Percentiles rank a stretch among this genome's conserved stretches.
phyloP scores from a whole-genome alignment of 2,797 vertebrate genomes.

The Arnoldichthys spilopterus region DNA sequence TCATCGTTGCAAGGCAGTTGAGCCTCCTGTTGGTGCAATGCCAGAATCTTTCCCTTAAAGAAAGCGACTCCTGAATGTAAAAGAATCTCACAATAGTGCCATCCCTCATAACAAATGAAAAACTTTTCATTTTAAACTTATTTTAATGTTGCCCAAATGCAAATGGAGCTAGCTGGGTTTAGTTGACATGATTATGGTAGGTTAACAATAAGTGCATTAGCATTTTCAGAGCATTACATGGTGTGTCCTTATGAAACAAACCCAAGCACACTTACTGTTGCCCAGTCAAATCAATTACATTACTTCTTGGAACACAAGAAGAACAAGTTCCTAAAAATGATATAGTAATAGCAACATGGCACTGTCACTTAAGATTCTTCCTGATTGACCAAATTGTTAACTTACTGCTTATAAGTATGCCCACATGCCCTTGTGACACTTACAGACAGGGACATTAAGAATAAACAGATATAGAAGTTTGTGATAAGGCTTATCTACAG shows the following conservation, averaged over 20 bases:
- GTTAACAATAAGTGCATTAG: neutral
- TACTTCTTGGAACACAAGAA: neutral
- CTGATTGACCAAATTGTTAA: neutral
- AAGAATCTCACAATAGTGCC: conserved; percentile 2
- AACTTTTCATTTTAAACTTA: neutral
- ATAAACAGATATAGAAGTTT: conserved; percentile 49
- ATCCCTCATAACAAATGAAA: neutral
- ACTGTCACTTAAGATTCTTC: neutral
- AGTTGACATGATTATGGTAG: neutral
- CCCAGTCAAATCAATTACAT: conserved; percentile 7
- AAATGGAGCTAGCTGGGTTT: no score
- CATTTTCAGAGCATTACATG: neutral
- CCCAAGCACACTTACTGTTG: neutral
- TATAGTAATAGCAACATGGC: neutral
- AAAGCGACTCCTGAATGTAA: conserved; percentile 7
- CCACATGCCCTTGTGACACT: neutral
- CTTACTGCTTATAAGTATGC: neutral
- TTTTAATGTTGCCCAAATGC: neutral
- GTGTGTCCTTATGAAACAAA: neutral
- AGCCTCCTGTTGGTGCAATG: conserved; percentile 31
- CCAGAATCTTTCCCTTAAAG: conserved; percentile 42
- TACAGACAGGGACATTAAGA: conserved; percentile 48
- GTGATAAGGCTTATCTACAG: conserved; percentile 35
- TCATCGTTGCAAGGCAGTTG: conserved; percentile 45
- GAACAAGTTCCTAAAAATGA: neutral